Evolutionary conservation across 2,113 vertebrate species (phyloP).

Genomic region (Dipodomys ordii): DNA sequence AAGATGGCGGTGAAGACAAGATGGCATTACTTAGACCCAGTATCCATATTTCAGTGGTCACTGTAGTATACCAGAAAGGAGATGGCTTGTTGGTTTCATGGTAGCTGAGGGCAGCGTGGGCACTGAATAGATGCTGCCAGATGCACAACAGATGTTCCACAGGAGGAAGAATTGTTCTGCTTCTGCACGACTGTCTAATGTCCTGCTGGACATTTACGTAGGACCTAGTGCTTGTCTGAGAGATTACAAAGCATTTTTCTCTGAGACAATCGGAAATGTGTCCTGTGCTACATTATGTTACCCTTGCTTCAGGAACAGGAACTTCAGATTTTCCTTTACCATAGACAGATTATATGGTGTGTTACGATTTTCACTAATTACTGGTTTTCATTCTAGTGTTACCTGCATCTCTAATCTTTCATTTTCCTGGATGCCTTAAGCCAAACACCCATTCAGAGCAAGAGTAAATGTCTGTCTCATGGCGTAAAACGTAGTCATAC

Average conservation of each 20-base stretch:
- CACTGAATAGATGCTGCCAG: neutral
- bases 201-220: constrained; percentile 55
- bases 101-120: neutral
- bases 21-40: too few relatives aligned
- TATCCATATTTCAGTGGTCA: neutral
- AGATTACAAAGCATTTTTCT: constrained; percentile 7
- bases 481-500: neutral
- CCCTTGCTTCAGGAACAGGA: constrained; percentile 28
- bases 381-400: neutral
- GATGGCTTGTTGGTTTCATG: neutral
- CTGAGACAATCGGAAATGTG: constrained; percentile 43
- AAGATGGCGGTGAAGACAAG: too few relatives aligned
- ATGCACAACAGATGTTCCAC: neutral
- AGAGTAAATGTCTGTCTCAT: neutral
- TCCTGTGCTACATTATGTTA: constrained; percentile 24
- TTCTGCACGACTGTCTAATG: constrained; percentile 54
- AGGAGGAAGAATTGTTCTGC: neutral
- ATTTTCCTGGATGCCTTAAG: constrained; percentile 22
- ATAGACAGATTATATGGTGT: neutral
- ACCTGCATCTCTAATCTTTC: neutral
- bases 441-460: neutral
- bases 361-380: neutral
- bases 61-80: neutral
- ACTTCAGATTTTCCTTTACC: constrained; percentile 32
- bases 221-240: constrained; percentile 44